Percentiles rank a stretch among this genome's conserved stretches.
These are phyloP conservation scores for Chloroceryle aenea DNA, from an alignment of 2,113 vertebrate genomes.

Conservation along the genomic window DNA sequence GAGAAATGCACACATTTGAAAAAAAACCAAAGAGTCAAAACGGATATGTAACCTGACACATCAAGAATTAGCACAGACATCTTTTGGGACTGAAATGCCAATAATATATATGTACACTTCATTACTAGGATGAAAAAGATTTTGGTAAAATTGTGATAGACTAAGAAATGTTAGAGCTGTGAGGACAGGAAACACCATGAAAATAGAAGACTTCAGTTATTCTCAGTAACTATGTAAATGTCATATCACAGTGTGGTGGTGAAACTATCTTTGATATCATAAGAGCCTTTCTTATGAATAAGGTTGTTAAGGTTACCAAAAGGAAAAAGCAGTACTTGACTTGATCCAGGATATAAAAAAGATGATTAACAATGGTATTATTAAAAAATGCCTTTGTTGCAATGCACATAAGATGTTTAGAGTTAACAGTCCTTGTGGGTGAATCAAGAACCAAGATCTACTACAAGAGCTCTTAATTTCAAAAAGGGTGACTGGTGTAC, in stretches of 20 bases:
- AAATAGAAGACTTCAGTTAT: not conserved
- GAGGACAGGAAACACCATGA: not conserved
- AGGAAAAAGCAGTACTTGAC: not conserved
- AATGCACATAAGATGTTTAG: fast-evolving
- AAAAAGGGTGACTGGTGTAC: not conserved
- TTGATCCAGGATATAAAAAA: not conserved
- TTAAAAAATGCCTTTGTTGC: not conserved
- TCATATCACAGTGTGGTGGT: not conserved
- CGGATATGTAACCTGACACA: not conserved
- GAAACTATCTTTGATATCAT: not conserved
- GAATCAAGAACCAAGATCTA: not conserved
- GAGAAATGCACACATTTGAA: not conserved
- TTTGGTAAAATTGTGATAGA: not conserved
- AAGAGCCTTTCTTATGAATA: not conserved
- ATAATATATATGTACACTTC: not conserved
- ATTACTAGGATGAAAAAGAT: not conserved
- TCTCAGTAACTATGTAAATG: not conserved
- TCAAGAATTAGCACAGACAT: not conserved
- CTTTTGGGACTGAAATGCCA: not conserved
- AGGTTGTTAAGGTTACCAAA: not conserved
- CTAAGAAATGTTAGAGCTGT: not conserved
- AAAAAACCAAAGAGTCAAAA: not conserved
- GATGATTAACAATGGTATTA: not conserved
- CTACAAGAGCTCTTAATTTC: not conserved
- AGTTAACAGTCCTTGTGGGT: not conserved